Conservation (phyloP, 2,888 invertebrate species). For the Dyspetes luteomarginatus region DNA sequence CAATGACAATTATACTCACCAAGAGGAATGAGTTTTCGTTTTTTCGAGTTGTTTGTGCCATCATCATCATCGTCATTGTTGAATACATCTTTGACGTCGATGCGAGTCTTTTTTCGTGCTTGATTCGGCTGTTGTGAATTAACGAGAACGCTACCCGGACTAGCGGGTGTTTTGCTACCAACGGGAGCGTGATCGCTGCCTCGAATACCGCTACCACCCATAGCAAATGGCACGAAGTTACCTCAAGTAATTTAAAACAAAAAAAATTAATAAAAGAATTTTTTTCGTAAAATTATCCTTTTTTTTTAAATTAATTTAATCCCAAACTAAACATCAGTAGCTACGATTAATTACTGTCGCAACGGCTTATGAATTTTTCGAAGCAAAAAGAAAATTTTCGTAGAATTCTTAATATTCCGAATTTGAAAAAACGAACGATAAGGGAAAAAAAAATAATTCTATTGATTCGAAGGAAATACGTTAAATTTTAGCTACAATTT, state of each 20-base stretch:
- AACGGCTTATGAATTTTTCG: no score
- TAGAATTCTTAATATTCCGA: no score
- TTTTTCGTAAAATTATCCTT: no score
- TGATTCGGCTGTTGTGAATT: constrained; percentile 76
- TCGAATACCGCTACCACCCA: constrained; percentile 79
- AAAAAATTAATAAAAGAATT: constrained; percentile 7
- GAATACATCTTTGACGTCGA: constrained; percentile 93
- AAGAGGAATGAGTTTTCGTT: constrained; percentile 91
- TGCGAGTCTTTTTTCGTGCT: constrained; percentile 87
- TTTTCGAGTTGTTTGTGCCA: constrained; percentile 85
- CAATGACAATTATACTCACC: constrained; percentile 83
- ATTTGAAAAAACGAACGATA: no score
- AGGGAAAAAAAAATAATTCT: no score
- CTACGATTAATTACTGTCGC: no score
- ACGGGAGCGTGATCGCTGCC: constrained; percentile 76
- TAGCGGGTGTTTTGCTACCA: constrained; percentile 81
- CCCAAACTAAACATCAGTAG: no score
- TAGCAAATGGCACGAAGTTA: constrained; percentile 82
- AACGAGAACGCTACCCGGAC: constrained; percentile 75
- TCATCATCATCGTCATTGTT: constrained; percentile 93
- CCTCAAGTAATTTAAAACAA: constrained; percentile 69
- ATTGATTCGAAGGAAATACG: no score
- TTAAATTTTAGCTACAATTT: no score
- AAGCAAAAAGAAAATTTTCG: no score
- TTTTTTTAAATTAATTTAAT: no score